These are phyloP conservation scores for Chionoecetes opilio DNA, from an alignment of 1,140 invertebrate genomes.

Conservation along the genomic window DNA sequence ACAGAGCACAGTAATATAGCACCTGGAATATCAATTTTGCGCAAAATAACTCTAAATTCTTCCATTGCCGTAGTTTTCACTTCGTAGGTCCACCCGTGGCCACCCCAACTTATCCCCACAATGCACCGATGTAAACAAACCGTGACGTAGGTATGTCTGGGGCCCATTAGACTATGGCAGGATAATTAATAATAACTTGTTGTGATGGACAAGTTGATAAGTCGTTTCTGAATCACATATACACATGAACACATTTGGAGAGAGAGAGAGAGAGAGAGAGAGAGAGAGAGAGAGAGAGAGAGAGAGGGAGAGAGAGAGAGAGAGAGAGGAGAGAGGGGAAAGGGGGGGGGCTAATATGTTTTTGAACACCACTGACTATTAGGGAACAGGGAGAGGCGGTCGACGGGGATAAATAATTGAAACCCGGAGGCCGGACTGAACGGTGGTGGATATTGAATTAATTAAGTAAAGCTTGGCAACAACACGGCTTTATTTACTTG, in stretches of 20 bases:
- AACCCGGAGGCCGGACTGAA: not conserved
- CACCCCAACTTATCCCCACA: too few relatives aligned
- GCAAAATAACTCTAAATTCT: too few relatives aligned
- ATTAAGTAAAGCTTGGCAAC: not conserved
- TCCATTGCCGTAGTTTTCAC: too few relatives aligned
- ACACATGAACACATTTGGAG: not conserved
- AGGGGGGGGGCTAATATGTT: not conserved
- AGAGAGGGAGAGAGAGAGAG: conserved; percentile 62
- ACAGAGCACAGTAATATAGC: too few relatives aligned
- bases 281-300: conserved; percentile 68
- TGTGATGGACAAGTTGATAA: too few relatives aligned
- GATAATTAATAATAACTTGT: too few relatives aligned
- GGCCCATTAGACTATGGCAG: too few relatives aligned
- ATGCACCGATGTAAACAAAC: too few relatives aligned
- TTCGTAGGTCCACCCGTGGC: too few relatives aligned
- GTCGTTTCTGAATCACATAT: too few relatives aligned
- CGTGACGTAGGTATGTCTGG: too few relatives aligned
- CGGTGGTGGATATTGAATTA: conserved; percentile 6
- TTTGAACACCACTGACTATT: not conserved
- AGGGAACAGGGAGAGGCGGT: not conserved
- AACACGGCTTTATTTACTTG: conserved; percentile 4
- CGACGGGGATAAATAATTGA: not conserved
- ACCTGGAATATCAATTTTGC: too few relatives aligned
- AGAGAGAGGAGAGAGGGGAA: conserved; percentile 57
- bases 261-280: conserved; percentile 55